Evolutionary conservation across 2,888 invertebrate species (phyloP).

Genomic region (Agrochola lychnidis): DNA sequence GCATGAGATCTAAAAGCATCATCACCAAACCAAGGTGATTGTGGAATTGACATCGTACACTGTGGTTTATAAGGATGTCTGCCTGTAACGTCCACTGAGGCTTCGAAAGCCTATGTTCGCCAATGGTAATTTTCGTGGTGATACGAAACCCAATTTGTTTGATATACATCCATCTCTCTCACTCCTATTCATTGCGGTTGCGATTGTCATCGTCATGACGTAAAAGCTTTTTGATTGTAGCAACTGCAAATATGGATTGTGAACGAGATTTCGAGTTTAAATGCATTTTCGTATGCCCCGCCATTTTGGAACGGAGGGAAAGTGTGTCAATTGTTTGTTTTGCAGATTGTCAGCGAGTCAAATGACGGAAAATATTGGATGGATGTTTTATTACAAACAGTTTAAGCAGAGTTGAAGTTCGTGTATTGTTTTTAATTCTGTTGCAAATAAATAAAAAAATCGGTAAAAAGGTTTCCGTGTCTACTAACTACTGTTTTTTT

Average conservation of each 20-base stretch:
- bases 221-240: conserved; percentile 64
- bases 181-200: conserved; percentile 22
- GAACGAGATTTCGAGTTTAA: conserved; percentile 51
- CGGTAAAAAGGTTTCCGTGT: neutral
- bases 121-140: neutral
- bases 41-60: too few species aligned
- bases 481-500: too few species aligned
- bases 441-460: neutral
- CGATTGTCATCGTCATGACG: conserved; percentile 44
- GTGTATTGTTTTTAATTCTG: neutral
- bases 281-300: conserved; percentile 47
- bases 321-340: conserved; percentile 53
- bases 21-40: too few species aligned
- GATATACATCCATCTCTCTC: neutral
- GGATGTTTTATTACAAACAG: neutral
- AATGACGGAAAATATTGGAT: conserved; percentile 37
- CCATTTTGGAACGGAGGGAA: conserved; percentile 13
- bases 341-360: conserved; percentile 19
- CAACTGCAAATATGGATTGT: conserved; percentile 61
- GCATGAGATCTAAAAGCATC: too few species aligned
- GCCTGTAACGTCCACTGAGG: too few species aligned
- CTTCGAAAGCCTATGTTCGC: neutral
- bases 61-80: too few species aligned
- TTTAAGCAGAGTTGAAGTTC: neutral
- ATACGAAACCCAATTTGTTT: neutral